Evolutionary conservation across 1,140 invertebrate genomes (phyloP).

Genomic region (Episyrphus balteatus): DNA sequence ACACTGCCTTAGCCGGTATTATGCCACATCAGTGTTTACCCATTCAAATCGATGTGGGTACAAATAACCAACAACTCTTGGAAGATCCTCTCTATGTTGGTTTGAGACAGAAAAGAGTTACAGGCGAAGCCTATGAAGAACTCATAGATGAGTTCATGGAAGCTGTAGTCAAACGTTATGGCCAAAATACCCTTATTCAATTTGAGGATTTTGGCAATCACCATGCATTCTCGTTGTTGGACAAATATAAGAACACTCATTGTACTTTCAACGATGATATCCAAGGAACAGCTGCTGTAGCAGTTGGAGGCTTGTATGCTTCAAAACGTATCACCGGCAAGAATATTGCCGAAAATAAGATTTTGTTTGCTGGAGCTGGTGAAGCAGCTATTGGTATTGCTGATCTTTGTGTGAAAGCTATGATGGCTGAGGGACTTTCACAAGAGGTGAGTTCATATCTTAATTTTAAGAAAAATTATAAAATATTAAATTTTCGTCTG

Average conservation of each 20-base stretch:
- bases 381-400: conserved; percentile 84
- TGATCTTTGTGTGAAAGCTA: conserved; percentile 72
- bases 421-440: conserved; percentile 68
- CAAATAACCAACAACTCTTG: conserved; percentile 77
- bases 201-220: conserved; percentile 95
- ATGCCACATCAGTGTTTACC: conserved; percentile 88
- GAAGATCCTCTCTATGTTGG: conserved; percentile 96
- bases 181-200: conserved; percentile 79
- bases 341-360: conserved; percentile 68
- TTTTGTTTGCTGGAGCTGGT: conserved; percentile 87
- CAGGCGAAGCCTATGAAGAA: conserved; percentile 83
- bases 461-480: conserved; percentile 14
- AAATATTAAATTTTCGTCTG: background rate
- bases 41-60: conserved; percentile 86
- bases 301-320: conserved; percentile 80
- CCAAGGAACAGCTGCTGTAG: conserved; percentile 89
- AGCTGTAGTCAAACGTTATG: conserved; percentile 83
- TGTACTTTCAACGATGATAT: conserved; percentile 98
- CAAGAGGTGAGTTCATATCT: conserved; percentile 10
- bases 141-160: conserved; percentile 98
- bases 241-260: conserved; percentile 76
- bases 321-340: conserved; percentile 67
- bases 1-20: conserved; percentile 86
- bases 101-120: conserved; percentile 70
- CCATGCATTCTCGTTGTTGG: conserved; percentile 84